Conservation (phyloP, 2,797 vertebrate species). For the Perodicticus potto region DNA sequence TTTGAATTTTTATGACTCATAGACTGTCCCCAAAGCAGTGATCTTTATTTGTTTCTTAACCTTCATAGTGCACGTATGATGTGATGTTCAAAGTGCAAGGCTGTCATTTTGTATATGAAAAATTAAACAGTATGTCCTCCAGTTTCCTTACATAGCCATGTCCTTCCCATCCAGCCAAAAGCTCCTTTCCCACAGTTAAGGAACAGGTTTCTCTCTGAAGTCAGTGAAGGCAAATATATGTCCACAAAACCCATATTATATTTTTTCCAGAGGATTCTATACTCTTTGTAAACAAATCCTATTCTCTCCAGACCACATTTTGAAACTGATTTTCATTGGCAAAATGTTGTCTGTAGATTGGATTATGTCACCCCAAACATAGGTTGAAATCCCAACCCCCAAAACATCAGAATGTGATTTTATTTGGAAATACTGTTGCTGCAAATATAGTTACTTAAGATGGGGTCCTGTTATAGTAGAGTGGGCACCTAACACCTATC, state of each 20-base stretch:
- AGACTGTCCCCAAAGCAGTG: neutral
- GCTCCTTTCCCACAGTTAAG: neutral
- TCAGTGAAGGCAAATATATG: neutral
- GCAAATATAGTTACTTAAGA: neutral
- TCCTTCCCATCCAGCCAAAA: neutral
- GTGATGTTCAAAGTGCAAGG: neutral
- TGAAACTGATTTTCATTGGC: slow-evolving; percentile 19
- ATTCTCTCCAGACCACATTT: neutral
- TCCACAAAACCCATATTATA: neutral
- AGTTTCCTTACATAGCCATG: neutral
- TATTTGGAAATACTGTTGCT: neutral
- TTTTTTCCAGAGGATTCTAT: neutral
- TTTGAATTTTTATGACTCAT: neutral
- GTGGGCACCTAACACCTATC: neutral
- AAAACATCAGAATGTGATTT: neutral
- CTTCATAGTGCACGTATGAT: neutral
- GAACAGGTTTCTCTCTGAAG: neutral
- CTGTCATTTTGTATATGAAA: neutral
- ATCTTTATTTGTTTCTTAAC: neutral
- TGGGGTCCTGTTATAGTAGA: neutral
- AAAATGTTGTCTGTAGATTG: neutral
- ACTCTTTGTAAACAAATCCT: neutral
- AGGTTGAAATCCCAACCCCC: neutral
- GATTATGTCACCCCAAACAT: neutral
- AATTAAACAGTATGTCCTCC: neutral